These are phyloP conservation scores for rabbit (Oryctolagus cuniculus) DNA, from an alignment of 2,113 vertebrate species.

Conservation along the genomic window mOryCun1.1 NC_091436.1:29904001-29904500, in stretches of 20 bases:
- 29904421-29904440: slow-evolving; percentile 37
- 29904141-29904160: slow-evolving; percentile 17
- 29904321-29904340: neutral
- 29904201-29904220: slow-evolving; percentile 28
- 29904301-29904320: neutral
- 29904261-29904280: slow-evolving; percentile 19
- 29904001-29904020: neutral
- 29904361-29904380: neutral
- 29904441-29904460: neutral
- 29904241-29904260: neutral
- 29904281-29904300: slow-evolving; percentile 17
- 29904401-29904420: slow-evolving; percentile 8
- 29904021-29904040: slow-evolving; percentile 9
- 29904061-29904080: neutral
- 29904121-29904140: neutral
- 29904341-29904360: slow-evolving; percentile 4
- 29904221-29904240: neutral
- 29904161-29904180: neutral
- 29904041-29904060: neutral
- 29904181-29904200: neutral
- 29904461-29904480: neutral
- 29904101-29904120: neutral
- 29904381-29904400: slow-evolving; percentile 49
- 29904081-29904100: neutral
- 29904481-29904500: neutral